Conservation (phyloP, 2,888 invertebrate genomes). For the Panzeria rudis region DNA sequence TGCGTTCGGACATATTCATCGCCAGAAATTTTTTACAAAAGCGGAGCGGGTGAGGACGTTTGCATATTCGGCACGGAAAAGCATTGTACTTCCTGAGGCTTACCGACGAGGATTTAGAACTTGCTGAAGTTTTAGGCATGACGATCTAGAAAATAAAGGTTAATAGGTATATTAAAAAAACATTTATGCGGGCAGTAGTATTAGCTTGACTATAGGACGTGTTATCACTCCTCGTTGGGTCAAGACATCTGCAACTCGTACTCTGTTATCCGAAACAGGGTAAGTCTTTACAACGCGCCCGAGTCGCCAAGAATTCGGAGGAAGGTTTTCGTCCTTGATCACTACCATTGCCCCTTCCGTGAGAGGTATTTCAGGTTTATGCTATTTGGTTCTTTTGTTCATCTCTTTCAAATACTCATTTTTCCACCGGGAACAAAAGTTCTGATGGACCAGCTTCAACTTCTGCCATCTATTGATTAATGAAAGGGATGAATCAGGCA, state of each 20-base stretch:
- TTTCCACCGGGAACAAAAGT: neutral
- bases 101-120: no score
- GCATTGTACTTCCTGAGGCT: neutral
- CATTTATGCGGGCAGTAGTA: no score
- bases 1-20: constrained; percentile 20
- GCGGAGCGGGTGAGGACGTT: constrained; percentile 1
- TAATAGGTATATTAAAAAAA: neutral
- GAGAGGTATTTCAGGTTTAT: neutral
- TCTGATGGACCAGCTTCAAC: neutral
- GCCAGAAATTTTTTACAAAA: constrained; percentile 10
- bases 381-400: neutral
- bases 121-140: no score
- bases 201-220: neutral
- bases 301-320: neutral
- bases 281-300: neutral
- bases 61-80: neutral
- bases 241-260: neutral
- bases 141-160: no score
- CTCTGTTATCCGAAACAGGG: neutral
- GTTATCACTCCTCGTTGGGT: neutral
- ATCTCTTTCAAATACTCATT: no score
- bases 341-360: neutral
- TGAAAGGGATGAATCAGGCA: neutral
- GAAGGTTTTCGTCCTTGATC: no score
- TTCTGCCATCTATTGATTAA: neutral